Evolutionary conservation across 2,113 vertebrate genomes (phyloP).

Genomic region (Neogobius melanostomus): DNA sequence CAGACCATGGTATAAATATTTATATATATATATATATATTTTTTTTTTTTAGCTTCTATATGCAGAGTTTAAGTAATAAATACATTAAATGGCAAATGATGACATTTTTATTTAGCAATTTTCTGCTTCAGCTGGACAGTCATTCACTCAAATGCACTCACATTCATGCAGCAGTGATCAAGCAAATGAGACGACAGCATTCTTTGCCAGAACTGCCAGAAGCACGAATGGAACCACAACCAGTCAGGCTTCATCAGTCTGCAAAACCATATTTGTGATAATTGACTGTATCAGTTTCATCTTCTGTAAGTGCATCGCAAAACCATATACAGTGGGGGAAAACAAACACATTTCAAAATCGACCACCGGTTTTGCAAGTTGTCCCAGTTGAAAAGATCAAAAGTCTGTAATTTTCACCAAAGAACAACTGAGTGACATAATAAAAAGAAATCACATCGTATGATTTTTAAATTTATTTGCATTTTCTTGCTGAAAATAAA

Average conservation of each 20-base stretch:
- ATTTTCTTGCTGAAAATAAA: too few species aligned
- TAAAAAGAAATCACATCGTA: too few species aligned
- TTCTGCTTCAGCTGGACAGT: neutral
- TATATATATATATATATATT: neutral
- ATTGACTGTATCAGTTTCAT: neutral
- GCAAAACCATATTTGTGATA: too few species aligned
- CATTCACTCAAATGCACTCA: neutral
- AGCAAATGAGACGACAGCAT: neutral
- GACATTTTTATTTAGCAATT: too few species aligned
- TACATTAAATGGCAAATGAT: neutral
- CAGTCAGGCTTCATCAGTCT: too few species aligned
- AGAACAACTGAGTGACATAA: too few species aligned
- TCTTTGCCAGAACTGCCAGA: neutral
- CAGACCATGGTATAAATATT: too few species aligned
- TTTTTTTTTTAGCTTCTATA: neutral
- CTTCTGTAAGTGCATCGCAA: neutral
- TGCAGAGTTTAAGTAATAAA: neutral
- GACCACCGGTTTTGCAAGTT: too few species aligned
- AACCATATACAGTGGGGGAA: neutral
- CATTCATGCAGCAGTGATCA: neutral
- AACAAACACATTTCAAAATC: too few species aligned
- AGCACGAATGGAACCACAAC: neutral
- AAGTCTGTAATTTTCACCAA: too few species aligned
- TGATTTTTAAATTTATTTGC: too few species aligned
- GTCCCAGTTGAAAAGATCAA: too few species aligned